Evolutionary conservation across 2,888 invertebrate genomes (phyloP).

Genomic region (Parnassius orleans): DNA sequence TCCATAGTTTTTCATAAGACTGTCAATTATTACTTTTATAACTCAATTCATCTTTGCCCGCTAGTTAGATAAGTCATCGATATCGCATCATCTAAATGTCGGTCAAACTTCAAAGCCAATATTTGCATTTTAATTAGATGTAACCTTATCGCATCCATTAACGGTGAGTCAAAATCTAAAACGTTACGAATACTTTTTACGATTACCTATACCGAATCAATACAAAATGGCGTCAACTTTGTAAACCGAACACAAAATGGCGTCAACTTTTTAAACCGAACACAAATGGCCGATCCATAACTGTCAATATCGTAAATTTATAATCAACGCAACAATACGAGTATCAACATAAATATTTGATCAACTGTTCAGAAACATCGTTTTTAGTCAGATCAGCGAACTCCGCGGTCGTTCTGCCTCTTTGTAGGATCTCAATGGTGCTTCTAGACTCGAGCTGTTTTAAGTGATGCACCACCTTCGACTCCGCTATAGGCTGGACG

Average conservation of each 20-base stretch:
- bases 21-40: not conserved
- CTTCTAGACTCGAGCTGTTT: conserved; percentile 62
- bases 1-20: not conserved
- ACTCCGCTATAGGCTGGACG: conserved; percentile 44
- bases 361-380: conserved; percentile 57
- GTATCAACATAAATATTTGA: conserved; percentile 66
- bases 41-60: not conserved
- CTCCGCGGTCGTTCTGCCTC: conserved; percentile 60
- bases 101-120: not conserved
- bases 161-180: not conserved
- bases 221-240: conserved; percentile 30
- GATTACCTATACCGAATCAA: not conserved
- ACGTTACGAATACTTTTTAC: not conserved
- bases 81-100: not conserved
- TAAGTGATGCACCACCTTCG: conserved; percentile 52
- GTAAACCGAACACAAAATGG: conserved; percentile 30
- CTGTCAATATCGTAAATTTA: conserved; percentile 4
- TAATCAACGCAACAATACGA: conserved; percentile 17
- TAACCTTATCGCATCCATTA: not conserved
- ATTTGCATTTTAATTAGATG: not conserved
- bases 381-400: conserved; percentile 62
- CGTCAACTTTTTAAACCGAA: conserved; percentile 9
- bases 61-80: not conserved
- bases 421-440: conserved; percentile 66
- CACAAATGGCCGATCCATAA: conserved; percentile 17